Conservation (phyloP, 2,888 invertebrate species). For the Diabrotica balteata region DNA sequence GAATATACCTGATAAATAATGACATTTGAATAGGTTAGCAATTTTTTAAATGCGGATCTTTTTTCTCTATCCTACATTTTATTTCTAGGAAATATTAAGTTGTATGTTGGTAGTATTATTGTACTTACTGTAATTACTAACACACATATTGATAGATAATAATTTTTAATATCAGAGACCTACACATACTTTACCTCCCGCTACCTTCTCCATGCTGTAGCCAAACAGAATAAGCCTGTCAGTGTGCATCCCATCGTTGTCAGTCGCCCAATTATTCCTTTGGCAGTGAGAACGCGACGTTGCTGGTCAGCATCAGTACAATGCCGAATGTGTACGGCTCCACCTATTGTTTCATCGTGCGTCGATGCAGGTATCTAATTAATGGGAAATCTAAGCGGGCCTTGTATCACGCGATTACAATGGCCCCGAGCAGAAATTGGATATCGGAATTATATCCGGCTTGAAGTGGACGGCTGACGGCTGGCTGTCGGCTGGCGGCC, state of each 20-base stretch:
- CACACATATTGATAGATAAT: too few relatives aligned
- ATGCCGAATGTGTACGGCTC: constrained; percentile 27
- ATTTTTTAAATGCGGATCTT: too few relatives aligned
- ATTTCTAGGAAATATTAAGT: too few relatives aligned
- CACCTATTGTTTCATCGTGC: constrained; percentile 39
- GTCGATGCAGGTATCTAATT: constrained; percentile 45
- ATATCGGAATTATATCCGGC: constrained; percentile 32
- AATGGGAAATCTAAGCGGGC: constrained; percentile 44
- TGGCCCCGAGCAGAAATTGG: constrained; percentile 35
- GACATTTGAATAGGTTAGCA: too few relatives aligned
- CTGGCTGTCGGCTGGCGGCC: not conserved
- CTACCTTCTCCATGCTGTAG: not conserved
- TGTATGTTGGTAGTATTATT: too few relatives aligned
- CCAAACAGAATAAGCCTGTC: not conserved
- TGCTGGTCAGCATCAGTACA: constrained; percentile 4
- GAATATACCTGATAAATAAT: too few relatives aligned
- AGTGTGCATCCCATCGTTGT: constrained; percentile 2
- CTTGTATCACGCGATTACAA: constrained; percentile 38
- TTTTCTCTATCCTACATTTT: too few relatives aligned
- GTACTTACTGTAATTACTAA: too few relatives aligned
- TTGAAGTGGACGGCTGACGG: constrained; percentile 16
- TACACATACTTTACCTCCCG: too few relatives aligned
- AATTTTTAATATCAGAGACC: too few relatives aligned
- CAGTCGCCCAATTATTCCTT: constrained; percentile 7
- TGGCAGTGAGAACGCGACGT: not conserved